These are phyloP conservation scores for Aphodius sticticus DNA, from an alignment of 2,888 invertebrate genomes.

Conservation along the genomic window DNA sequence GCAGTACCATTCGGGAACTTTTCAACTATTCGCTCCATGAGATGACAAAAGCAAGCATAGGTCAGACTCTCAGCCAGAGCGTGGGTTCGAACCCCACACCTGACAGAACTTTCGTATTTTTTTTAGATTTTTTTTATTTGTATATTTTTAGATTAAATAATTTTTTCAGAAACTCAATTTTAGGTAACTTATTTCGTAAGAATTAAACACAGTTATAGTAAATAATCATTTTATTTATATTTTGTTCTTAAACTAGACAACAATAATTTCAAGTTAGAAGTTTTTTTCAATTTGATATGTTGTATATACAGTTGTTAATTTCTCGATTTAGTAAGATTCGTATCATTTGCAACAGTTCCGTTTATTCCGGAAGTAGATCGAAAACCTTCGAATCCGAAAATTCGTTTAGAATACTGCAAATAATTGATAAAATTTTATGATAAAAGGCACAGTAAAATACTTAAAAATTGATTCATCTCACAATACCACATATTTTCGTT, in stretches of 20 bases:
- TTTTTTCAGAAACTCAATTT: no score
- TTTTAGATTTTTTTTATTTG: not conserved
- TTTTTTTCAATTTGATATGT: not conserved
- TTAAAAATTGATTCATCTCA: not conserved
- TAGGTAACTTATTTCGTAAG: not conserved
- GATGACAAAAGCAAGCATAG: conserved; percentile 88
- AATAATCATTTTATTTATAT: not conserved
- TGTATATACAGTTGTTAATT: not conserved
- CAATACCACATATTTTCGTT: not conserved
- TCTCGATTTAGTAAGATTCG: no score
- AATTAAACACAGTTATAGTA: not conserved
- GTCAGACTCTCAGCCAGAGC: conserved; percentile 87
- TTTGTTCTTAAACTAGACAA: not conserved
- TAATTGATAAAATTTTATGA: not conserved
- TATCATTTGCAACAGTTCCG: no score
- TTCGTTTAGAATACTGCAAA: not conserved
- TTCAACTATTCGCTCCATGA: conserved; percentile 90
- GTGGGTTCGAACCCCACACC: conserved; percentile 76
- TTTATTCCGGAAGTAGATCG: no score
- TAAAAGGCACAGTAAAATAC: not conserved
- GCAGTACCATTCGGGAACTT: conserved; percentile 94
- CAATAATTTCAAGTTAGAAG: not conserved
- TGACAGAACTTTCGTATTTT: conserved; percentile 65
- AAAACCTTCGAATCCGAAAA: not conserved
- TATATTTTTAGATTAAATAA: not conserved